These are phyloP conservation scores for Microplitis demolitor DNA, from an alignment of 1,140 invertebrate genomes.

Conservation along the genomic window DNA sequence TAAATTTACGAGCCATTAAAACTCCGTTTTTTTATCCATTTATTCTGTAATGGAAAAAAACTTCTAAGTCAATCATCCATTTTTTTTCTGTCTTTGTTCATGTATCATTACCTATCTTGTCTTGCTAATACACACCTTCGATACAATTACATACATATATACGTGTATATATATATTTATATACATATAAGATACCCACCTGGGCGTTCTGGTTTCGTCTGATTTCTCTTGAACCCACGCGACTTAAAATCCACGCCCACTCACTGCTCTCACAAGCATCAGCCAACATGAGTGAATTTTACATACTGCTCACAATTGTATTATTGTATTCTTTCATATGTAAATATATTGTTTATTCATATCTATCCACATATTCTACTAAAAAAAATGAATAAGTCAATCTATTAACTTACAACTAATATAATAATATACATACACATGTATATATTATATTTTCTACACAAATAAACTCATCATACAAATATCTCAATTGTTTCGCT, in stretches of 20 bases:
- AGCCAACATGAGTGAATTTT: background rate
- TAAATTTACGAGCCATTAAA: no score
- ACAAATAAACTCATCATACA: no score
- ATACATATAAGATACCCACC: no score
- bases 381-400: no score
- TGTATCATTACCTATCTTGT: background rate
- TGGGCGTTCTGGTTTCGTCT: constrained; percentile 33
- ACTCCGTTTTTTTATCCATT: background rate
- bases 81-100: background rate
- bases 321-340: background rate
- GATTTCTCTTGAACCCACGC: constrained; percentile 44
- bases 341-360: background rate
- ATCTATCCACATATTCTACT: no score
- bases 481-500: no score
- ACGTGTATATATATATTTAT: background rate
- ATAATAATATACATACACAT: no score
- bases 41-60: background rate
- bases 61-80: background rate
- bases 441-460: no score
- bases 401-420: no score
- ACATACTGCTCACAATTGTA: background rate
- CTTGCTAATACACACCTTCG: background rate
- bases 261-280: background rate
- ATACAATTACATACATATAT: background rate
- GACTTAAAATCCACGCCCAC: constrained; percentile 24